Percentiles rank a stretch among this genome's conserved stretches.
phyloP scores from a whole-genome alignment of 2,113 vertebrate species.

The Brachirus orientalis region DNA sequence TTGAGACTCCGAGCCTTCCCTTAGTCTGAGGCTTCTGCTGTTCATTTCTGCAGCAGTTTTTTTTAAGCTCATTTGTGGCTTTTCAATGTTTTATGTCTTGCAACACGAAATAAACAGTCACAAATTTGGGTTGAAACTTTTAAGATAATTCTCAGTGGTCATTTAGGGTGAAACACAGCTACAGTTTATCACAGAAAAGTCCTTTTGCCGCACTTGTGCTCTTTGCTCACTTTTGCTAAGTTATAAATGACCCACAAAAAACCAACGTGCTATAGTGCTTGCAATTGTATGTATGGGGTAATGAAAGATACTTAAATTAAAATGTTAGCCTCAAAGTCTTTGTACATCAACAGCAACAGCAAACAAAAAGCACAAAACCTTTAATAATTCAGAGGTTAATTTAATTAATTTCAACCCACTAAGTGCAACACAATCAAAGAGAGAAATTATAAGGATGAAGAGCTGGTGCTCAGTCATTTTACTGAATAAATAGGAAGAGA shows the following conservation, averaged over 20 bases:
- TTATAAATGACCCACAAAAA: neutral
- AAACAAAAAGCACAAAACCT: too few species aligned
- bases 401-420: too few species aligned
- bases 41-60: neutral
- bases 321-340: too few species aligned
- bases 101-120: neutral
- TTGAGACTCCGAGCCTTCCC: conserved; percentile 10
- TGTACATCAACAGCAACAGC: too few species aligned
- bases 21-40: conserved; percentile 1
- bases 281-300: too few species aligned
- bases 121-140: neutral
- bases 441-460: too few species aligned
- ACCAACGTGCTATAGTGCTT: too few species aligned
- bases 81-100: neutral
- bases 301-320: too few species aligned
- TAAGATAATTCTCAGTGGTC: neutral
- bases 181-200: neutral
- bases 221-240: neutral
- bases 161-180: neutral
- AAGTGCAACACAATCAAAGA: too few species aligned
- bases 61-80: neutral
- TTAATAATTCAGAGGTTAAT: too few species aligned
- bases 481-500: too few species aligned
- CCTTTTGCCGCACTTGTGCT: neutral
- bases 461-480: too few species aligned